These are phyloP conservation scores for Galbula dea DNA, from an alignment of 2,113 vertebrate species.

Conservation along the genomic window DNA sequence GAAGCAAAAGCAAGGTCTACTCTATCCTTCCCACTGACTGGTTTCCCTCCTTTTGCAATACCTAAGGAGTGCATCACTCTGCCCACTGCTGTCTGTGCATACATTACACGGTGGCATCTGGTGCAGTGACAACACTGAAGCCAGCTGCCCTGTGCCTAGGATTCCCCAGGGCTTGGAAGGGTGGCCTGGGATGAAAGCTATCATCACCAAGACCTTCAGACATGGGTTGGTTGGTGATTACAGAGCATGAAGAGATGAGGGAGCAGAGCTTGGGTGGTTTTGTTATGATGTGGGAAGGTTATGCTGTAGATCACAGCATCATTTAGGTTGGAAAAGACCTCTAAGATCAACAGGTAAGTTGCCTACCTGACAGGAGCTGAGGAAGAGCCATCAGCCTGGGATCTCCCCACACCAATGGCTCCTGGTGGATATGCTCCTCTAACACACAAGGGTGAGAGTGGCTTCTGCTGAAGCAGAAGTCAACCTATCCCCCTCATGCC, in stretches of 20 bases:
- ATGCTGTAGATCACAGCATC: neutral
- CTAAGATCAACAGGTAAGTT: neutral
- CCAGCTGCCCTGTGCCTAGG: neutral
- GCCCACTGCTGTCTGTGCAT: neutral
- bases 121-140: neutral
- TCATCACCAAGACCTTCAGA: neutral
- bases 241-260: neutral
- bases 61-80: neutral
- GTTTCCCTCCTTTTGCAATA: neutral
- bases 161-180: neutral
- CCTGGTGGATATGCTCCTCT: neutral
- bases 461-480: neutral
- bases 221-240: neutral
- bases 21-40: neutral
- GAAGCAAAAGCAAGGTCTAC: neutral
- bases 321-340: too few species aligned
- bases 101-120: neutral
- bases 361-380: neutral
- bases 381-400: neutral
- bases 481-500: too few species aligned
- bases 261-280: neutral
- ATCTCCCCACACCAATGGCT: constrained; percentile 1
- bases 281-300: too few species aligned
- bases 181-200: neutral
- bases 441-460: neutral